These are phyloP conservation scores for Muscicapa adusta DNA, from an alignment of 2,113 vertebrate species.

Conservation along the genomic window DNA sequence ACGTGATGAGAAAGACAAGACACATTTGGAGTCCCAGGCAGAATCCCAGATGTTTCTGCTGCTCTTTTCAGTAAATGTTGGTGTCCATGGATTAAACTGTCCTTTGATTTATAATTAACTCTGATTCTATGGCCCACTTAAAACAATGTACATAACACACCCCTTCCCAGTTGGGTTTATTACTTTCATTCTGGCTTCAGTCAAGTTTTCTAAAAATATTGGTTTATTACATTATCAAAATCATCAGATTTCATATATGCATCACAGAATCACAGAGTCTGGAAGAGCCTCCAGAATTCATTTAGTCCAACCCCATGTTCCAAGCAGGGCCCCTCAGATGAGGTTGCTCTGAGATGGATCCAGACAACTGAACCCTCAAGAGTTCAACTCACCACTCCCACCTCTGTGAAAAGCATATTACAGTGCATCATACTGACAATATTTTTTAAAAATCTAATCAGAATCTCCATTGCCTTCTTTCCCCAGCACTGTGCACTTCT, in stretches of 20 bases:
- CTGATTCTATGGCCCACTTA: neutral
- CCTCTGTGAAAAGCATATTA: neutral
- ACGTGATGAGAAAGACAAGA: neutral
- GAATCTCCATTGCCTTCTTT: neutral
- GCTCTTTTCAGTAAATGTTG: neutral
- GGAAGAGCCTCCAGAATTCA: neutral
- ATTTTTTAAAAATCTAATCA: neutral
- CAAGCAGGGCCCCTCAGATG: neutral
- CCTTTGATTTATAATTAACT: neutral
- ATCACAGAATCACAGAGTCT: neutral
- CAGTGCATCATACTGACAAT: neutral
- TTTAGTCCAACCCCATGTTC: neutral
- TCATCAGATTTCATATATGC: neutral
- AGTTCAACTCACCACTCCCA: accelerated
- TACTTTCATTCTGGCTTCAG: neutral
- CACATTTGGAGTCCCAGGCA: neutral
- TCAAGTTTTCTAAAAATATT: neutral
- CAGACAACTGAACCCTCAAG: neutral
- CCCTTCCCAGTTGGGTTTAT: neutral
- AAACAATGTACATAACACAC: neutral
- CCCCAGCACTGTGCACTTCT: neutral
- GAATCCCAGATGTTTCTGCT: neutral
- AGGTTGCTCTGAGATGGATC: neutral
- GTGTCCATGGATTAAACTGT: neutral
- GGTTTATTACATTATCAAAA: neutral